Conservation (phyloP, 2,113 vertebrate species). For the Amblyornis subalaris region DNA sequence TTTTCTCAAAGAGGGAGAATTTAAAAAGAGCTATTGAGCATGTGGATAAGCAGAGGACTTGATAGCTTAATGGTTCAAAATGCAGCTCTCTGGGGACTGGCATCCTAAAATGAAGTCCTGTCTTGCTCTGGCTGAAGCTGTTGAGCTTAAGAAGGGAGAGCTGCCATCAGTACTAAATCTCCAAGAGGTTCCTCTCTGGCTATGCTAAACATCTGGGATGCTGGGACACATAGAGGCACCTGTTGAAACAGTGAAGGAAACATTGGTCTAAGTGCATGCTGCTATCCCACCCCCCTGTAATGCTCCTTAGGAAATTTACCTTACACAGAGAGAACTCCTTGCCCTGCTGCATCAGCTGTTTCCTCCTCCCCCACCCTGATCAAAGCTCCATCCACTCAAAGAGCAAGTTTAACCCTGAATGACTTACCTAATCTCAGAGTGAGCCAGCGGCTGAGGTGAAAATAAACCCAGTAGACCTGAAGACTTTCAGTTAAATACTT, state of each 20-base stretch:
- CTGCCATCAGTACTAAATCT: background rate
- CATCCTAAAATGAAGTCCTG: background rate
- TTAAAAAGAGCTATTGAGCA: background rate
- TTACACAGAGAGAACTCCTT: background rate
- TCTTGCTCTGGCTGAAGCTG: background rate
- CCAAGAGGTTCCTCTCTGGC: background rate
- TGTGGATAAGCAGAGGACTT: background rate
- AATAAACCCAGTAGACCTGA: background rate
- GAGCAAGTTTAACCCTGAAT: background rate
- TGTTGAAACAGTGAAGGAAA: background rate
- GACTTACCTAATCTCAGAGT: slow-evolving; percentile 4
- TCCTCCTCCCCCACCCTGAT: background rate
- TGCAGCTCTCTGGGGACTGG: background rate
- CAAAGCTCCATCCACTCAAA: background rate
- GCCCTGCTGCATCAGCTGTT: background rate
- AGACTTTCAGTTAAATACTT: background rate
- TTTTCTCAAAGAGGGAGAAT: background rate
- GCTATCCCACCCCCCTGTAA: background rate
- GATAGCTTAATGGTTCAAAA: background rate
- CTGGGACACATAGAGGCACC: background rate
- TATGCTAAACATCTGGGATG: background rate
- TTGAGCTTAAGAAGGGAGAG: background rate
- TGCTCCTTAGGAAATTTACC: background rate
- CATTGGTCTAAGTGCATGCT: background rate
- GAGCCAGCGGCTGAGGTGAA: background rate